Conservation (phyloP, 2,888 invertebrate genomes). For the Disparrhopalites patrizii region DNA sequence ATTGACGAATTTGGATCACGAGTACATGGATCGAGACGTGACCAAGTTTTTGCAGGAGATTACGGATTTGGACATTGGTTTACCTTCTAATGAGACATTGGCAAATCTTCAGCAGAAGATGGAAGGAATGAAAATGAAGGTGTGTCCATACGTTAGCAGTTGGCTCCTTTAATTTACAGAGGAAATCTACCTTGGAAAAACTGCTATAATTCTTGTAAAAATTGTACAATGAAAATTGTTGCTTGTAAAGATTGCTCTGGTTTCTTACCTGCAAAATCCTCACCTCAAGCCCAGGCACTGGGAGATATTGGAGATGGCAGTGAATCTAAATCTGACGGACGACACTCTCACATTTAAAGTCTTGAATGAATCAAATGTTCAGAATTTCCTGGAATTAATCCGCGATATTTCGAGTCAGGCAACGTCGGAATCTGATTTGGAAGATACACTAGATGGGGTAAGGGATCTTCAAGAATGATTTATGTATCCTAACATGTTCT, state of each 20-base stretch:
- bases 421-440: constrained; percentile 79
- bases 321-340: constrained; percentile 69
- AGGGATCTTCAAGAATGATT: too few species aligned
- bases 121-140: constrained; percentile 60
- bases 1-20: constrained; percentile 65
- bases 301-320: constrained; percentile 71
- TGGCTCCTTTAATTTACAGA: neutral
- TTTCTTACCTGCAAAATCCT: constrained; percentile 75
- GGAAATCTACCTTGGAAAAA: too few species aligned
- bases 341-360: constrained; percentile 63
- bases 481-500: neutral
- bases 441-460: constrained; percentile 71
- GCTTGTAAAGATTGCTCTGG: constrained; percentile 66
- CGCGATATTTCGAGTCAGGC: constrained; percentile 84
- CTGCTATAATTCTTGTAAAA: too few species aligned
- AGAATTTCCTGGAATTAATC: constrained; percentile 67
- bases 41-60: constrained; percentile 68
- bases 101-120: constrained; percentile 72
- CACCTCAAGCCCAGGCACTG: constrained; percentile 75
- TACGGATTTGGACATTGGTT: constrained; percentile 74
- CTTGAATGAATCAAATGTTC: constrained; percentile 69
- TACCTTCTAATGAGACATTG: constrained; percentile 77
- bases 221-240: too few species aligned
- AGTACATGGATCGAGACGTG: constrained; percentile 65
- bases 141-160: neutral